Evolutionary conservation across 2,888 invertebrate genomes (phyloP), one percentile per base, ranked within the genome.

Genomic region (Hipparchia sbordonii): DNA sequence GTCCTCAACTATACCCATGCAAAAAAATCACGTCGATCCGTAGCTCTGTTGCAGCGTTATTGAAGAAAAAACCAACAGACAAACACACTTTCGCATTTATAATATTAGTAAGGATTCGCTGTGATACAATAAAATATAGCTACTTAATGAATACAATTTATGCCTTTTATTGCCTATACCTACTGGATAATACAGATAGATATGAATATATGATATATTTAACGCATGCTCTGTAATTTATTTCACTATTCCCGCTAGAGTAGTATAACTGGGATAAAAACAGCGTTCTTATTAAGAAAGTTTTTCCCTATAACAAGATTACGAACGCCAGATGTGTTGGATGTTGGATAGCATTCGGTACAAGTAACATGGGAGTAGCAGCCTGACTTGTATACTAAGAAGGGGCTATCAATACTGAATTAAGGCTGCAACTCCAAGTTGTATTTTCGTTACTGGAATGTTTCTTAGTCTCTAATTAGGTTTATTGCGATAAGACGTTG

Each of bases 291-390:
- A 93, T 93, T 93, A 92, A 90, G 87, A 93, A 93, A 93, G 89
- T 93, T 93, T 93, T 92, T 92, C 87, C 89, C 89, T 87, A 88
- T 93, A 92, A 92, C 91, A 89, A 87, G 89, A 92, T 93, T 92
- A 92, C 89, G 85, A 83, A 84, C 92, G 84, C 92, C 93, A 93
- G 92, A 93, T 93, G 93, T 90, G 90, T 89, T 84, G 82, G 84
- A 85, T 90, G 90, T 89, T 84, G 82, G 84, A 85, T 86, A 83
- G 89, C 82, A 85, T 80, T 72, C 86, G 87, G 88, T 84, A 79
- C 87, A 88, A 87, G 87, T 82, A 83, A 85, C 82, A 83, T 76
- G 75, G 75, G 81, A 79, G 77, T 57, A 81, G 81, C 81, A 81
- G 73, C 70, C 61, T 62, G 70, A 69, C 33, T 33, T 69, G 69